Evolutionary conservation across 2,797 vertebrate species (phyloP), one percentile per base, ranked within the genome.

Genomic region (Sebastes cheni): DNA sequence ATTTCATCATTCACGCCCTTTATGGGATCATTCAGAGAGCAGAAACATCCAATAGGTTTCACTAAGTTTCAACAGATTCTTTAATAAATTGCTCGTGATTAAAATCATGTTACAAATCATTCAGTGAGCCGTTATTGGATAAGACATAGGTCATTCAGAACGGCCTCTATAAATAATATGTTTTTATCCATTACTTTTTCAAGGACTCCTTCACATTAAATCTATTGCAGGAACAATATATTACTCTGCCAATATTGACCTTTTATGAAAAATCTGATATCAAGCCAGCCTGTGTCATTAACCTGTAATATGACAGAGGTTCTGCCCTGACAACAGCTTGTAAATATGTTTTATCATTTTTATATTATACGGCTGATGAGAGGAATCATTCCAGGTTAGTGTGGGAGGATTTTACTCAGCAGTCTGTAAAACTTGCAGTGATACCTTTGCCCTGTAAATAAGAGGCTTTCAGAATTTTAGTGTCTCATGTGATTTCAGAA

Each of bases 271-370:
- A 77, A 85, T 46, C 46, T 56, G 16, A 72, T 69, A 79, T 75
- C 46, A 69, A 58, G 66, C 11, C 22, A 32, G 60, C 29, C 27
- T 72, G 42, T 80, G 64, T 77, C 55, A 74, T 77, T 55, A 66
- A 23, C 68, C 58, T 72, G 34, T 56, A 29, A 67, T 61, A 81
- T 50, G 66, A 52, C 36, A 56, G 23, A 82, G 67, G 64, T 58
- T 34, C 25, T 64, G 56, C 61, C 42, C 67, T 42, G 70, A 79
- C 72, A 81, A 59, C 69, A 79, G 67, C 58, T 23, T 65, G 69
- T 79, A 79, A 81, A 82, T 75, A 77, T 52, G 27, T 78, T 86
- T 85, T 76, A 79, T 72, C 36, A 39, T 68, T 68, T 83, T 56
- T 59, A 54, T 71, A 81, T 74, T 46, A 72, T 23, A 67, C 7